Conservation (phyloP, 2,888 invertebrate genomes). For the Acrobasis repandana region DNA sequence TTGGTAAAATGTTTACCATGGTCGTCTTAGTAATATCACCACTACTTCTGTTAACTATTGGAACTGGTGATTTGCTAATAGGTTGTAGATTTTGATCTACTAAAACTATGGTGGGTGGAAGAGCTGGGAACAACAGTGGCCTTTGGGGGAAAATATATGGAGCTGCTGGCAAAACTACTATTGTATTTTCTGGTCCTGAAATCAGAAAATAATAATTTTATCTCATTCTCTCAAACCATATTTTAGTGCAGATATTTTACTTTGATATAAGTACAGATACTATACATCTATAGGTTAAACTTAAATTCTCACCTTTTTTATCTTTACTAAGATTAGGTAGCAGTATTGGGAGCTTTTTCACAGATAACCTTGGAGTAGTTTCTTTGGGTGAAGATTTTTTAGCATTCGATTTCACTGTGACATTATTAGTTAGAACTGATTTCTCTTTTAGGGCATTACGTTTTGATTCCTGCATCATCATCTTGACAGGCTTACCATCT, state of each 20-base stretch:
- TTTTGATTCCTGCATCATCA: slow-evolving; percentile 54
- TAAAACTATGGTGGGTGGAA: slow-evolving; percentile 68
- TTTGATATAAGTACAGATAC: no score
- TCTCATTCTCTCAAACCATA: no score
- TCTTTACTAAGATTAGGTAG: slow-evolving; percentile 50
- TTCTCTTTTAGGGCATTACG: slow-evolving; percentile 43
- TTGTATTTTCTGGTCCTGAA: slow-evolving; percentile 68
- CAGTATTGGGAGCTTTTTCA: slow-evolving; percentile 56
- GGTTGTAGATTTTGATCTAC: slow-evolving; percentile 65
- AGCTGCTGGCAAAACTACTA: slow-evolving; percentile 70
- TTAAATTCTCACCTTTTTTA: slow-evolving; percentile 56
- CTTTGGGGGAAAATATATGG: slow-evolving; percentile 76
- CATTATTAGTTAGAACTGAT: slow-evolving; percentile 32
- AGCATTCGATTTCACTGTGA: slow-evolving; percentile 34
- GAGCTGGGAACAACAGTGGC: slow-evolving; percentile 65
- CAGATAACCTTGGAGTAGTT: slow-evolving; percentile 31
- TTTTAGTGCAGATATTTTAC: no score
- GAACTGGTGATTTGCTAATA: slow-evolving; percentile 57
- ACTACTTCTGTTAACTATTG: slow-evolving; percentile 60
- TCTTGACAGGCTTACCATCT: slow-evolving; percentile 60
- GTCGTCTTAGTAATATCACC: slow-evolving; percentile 75
- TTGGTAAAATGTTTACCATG: slow-evolving; percentile 76
- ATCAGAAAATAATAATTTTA: slow-evolving; percentile 34
- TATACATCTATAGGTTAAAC: no score
- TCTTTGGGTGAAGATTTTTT: slow-evolving; percentile 32